A percentile compares a stretch with the other conserved stretches of the same genome.
Evolutionary conservation across 30 jellyfish, hydroid and myxozoan species (phyloP).

Genomic region (Aurelia aurita): DNA sequence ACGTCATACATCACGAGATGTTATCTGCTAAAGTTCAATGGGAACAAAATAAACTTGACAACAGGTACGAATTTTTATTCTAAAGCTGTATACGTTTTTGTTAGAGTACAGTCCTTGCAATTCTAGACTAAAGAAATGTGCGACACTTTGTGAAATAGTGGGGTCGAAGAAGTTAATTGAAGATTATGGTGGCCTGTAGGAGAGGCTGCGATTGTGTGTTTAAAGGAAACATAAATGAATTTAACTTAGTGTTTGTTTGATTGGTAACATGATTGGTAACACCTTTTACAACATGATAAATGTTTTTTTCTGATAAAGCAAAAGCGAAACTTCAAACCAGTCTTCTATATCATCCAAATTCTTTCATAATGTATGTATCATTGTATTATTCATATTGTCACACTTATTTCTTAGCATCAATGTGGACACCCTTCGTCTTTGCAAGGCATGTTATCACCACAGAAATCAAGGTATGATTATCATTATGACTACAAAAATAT

Average conservation of each 20-base stretch:
- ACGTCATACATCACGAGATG: constrained; percentile 86
- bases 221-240: too few species aligned
- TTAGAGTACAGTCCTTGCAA: not conserved
- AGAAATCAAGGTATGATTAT: constrained; percentile 82
- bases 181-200: too few species aligned
- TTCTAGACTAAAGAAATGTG: not conserved
- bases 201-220: too few species aligned
- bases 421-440: constrained; percentile 82
- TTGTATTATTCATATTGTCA: not conserved
- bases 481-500: not conserved
- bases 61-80: constrained; percentile 8
- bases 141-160: too few species aligned
- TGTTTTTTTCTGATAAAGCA: too few species aligned
- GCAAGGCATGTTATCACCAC: constrained; percentile 93
- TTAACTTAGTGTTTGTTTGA: too few species aligned
- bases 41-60: constrained; percentile 68
- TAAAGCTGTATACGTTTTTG: not conserved
- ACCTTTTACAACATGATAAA: too few species aligned
- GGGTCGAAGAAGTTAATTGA: too few species aligned
- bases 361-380: too few species aligned
- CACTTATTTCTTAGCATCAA: constrained; percentile 31
- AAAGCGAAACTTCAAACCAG: too few species aligned
- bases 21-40: constrained; percentile 81
- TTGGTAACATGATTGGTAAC: too few species aligned
- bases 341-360: too few species aligned